Evolutionary conservation across 2,797 vertebrate species (phyloP).

Genomic region (Tenualosa ilisha): DNA sequence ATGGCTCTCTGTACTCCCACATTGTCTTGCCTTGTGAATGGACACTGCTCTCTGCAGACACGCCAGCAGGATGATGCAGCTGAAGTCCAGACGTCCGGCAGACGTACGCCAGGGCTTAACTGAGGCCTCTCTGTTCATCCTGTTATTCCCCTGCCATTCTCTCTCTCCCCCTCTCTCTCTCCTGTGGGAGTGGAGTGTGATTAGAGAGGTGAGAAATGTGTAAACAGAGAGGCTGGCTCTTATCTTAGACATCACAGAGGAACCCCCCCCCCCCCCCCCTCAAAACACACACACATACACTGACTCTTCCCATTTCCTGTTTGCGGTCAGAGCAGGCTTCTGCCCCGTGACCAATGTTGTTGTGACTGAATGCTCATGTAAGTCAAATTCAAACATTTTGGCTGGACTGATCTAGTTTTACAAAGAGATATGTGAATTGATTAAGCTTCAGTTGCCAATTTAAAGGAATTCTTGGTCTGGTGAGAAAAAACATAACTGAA

Average conservation of each 20-base stretch:
- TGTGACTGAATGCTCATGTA: not conserved
- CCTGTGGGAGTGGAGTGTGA: conserved; percentile 33
- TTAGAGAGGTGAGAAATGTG: conserved; percentile 66
- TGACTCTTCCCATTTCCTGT: conserved; percentile 71
- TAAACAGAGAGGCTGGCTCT: conserved; percentile 66
- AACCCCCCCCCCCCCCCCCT: conserved; percentile 38
- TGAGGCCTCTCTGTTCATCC: not conserved
- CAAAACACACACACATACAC: not conserved
- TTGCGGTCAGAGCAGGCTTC: conserved; percentile 61
- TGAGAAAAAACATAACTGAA: not conserved
- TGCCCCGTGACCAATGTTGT: not conserved
- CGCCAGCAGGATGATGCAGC: not conserved
- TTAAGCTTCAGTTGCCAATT: not conserved
- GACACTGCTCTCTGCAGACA: not conserved
- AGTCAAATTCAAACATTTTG: not conserved
- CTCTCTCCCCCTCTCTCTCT: not conserved
- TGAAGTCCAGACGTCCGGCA: not conserved
- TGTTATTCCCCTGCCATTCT: not conserved
- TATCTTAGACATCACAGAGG: conserved; percentile 68
- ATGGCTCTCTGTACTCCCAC: not conserved
- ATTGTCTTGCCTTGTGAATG: not conserved
- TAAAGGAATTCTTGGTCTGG: not conserved
- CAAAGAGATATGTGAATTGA: not conserved
- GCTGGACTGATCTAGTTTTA: not conserved
- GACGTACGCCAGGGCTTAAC: not conserved